A percentile compares a stretch with the other conserved stretches of the same genome.
These are phyloP conservation scores for Hypomesus transpacificus DNA, from an alignment of 2,113 vertebrate genomes.

Conservation along the genomic window DNA sequence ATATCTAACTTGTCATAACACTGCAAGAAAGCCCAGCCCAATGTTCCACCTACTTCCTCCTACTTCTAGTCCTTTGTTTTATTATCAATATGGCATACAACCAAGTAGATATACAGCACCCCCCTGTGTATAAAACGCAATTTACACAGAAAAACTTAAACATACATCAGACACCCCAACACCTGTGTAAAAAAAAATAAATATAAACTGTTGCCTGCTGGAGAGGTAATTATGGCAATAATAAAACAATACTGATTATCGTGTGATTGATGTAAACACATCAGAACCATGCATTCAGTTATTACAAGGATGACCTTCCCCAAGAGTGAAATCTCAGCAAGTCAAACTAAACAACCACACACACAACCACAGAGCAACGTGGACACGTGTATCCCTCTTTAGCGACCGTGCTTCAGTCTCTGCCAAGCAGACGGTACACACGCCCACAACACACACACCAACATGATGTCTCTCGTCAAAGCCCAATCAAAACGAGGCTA, in stretches of 20 bases:
- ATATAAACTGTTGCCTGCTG: slow-evolving; percentile 28
- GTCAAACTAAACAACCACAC: slow-evolving; percentile 27
- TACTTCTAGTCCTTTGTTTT: slow-evolving; percentile 33
- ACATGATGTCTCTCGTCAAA: background rate
- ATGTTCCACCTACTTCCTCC: slow-evolving; percentile 10
- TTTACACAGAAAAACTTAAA: slow-evolving; percentile 51
- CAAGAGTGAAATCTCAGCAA: slow-evolving; percentile 11
- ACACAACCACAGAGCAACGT: slow-evolving; percentile 35
- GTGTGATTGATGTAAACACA: slow-evolving; percentile 40
- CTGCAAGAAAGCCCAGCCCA: slow-evolving; percentile 47
- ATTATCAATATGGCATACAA: slow-evolving; percentile 15
- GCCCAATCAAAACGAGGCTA: slow-evolving; percentile 46
- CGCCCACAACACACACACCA: slow-evolving; percentile 3
- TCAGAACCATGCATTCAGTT: slow-evolving; percentile 24
- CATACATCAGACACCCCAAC: slow-evolving; percentile 32
- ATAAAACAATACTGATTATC: slow-evolving; percentile 66
- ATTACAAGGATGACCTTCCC: slow-evolving; percentile 8
- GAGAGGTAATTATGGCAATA: slow-evolving; percentile 58
- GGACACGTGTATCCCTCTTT: slow-evolving; percentile 45
- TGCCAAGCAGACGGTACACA: slow-evolving; percentile 22
- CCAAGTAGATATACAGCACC: slow-evolving; percentile 46
- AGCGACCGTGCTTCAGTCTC: slow-evolving; percentile 44
- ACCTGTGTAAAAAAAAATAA: slow-evolving; percentile 41
- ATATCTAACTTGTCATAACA: slow-evolving; percentile 52
- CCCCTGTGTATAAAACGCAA: slow-evolving; percentile 65